These are phyloP conservation scores for Cyanocitta stelleri DNA, from an alignment of 2,113 vertebrate species.

Conservation along the genomic window DNA sequence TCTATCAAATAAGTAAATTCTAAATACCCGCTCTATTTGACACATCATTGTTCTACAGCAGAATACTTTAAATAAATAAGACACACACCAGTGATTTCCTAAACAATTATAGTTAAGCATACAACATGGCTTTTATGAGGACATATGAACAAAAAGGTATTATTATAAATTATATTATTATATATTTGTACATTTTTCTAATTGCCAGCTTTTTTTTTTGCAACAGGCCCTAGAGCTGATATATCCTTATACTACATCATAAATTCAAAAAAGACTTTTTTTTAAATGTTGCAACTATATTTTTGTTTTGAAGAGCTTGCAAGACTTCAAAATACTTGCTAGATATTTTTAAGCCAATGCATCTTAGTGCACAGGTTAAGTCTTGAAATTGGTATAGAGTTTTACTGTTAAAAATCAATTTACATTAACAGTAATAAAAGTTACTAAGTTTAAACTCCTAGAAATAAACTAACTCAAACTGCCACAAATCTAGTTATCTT, in stretches of 20 bases:
- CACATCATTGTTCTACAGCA: neutral
- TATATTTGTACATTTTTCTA: neutral
- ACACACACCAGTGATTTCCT: neutral
- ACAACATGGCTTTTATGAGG: neutral
- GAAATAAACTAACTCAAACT: neutral
- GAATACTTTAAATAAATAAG: conserved; percentile 7
- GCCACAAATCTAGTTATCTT: neutral
- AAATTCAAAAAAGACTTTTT: neutral
- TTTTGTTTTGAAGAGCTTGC: neutral
- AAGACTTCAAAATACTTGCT: neutral
- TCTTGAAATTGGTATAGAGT: neutral
- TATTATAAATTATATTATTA: neutral
- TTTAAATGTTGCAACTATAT: neutral
- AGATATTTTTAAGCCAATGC: neutral
- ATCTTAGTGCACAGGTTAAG: neutral
- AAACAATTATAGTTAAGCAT: neutral
- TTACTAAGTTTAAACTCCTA: neutral
- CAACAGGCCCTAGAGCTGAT: neutral
- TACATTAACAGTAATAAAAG: neutral
- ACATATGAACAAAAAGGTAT: neutral
- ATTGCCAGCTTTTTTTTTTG: neutral
- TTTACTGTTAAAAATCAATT: neutral
- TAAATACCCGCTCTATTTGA: neutral
- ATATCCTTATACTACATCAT: neutral
- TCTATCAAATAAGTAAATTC: neutral